Conservation (phyloP, 2,888 invertebrate genomes). For the Himalopsyche kuldschensis region DNA sequence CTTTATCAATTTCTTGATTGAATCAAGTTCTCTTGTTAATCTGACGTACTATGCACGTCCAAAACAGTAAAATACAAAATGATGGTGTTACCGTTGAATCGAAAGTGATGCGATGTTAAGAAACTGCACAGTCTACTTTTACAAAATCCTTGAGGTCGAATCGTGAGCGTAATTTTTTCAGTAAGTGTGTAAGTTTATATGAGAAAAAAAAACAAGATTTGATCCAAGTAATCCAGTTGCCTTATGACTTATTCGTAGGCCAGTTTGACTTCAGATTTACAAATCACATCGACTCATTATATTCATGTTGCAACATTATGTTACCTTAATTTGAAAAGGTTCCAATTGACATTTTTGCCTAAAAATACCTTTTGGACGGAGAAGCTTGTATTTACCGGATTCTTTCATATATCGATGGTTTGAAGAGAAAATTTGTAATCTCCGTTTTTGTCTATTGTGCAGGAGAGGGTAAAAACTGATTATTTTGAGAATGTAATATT, state of each 20-base stretch:
- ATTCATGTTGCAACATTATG: not conserved
- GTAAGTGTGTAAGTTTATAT: not conserved
- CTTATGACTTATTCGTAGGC: not conserved
- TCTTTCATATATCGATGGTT: no score
- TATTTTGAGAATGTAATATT: no score
- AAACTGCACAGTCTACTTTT: not conserved
- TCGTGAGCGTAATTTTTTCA: not conserved
- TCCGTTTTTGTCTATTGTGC: no score
- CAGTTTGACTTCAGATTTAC: not conserved
- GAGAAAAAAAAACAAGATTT: not conserved
- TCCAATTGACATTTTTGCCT: no score
- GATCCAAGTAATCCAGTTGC: not conserved
- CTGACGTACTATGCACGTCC: not conserved
- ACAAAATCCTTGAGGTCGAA: not conserved
- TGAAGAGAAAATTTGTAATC: no score
- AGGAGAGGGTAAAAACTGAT: no score
- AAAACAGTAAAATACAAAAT: not conserved
- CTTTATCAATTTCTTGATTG: not conserved
- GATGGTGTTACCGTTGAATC: not conserved
- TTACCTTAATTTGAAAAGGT: no score
- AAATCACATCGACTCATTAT: not conserved
- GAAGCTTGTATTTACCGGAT: no score
- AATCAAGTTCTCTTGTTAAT: not conserved
- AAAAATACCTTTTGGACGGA: no score
- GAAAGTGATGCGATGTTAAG: not conserved